Conservation (phyloP, 1,140 invertebrate species). For the Sarcophaga bullata region DNA sequence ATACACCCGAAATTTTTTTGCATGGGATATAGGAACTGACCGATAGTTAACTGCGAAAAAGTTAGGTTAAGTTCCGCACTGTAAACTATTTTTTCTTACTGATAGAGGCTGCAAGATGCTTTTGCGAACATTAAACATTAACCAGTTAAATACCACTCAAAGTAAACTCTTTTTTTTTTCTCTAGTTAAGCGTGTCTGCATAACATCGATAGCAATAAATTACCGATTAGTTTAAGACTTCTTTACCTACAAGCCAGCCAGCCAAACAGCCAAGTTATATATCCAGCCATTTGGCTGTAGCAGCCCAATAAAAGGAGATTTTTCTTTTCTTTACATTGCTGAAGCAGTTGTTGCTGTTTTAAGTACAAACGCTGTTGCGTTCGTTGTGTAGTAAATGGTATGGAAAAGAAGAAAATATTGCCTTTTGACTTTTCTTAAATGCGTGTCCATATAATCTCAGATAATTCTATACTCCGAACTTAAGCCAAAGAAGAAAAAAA, state of each 20-base stretch:
- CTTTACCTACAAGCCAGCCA: constrained; percentile 22
- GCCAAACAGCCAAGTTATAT: background rate
- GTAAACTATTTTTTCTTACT: background rate
- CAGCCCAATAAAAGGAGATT: background rate
- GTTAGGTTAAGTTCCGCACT: too few species aligned
- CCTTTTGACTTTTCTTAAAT: constrained; percentile 32
- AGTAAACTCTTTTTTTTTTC: background rate
- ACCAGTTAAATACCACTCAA: too few species aligned
- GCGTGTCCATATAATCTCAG: constrained; percentile 37
- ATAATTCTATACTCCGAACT: constrained; percentile 5
- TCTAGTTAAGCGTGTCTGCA: constrained; percentile 37
- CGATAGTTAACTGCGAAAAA: background rate
- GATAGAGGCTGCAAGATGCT: background rate
- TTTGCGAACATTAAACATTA: background rate
- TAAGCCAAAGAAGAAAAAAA: background rate
- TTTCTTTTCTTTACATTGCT: background rate
- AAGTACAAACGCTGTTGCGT: background rate
- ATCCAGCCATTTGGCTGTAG: background rate
- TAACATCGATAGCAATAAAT: constrained; percentile 43
- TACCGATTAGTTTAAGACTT: constrained; percentile 42
- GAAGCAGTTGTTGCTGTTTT: background rate
- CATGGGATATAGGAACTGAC: too few species aligned
- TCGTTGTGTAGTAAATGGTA: background rate
- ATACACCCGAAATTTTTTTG: too few species aligned
- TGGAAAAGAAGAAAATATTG: background rate